Conservation (phyloP, 1,140 invertebrate genomes). For the Drosophila guanche region DNA sequence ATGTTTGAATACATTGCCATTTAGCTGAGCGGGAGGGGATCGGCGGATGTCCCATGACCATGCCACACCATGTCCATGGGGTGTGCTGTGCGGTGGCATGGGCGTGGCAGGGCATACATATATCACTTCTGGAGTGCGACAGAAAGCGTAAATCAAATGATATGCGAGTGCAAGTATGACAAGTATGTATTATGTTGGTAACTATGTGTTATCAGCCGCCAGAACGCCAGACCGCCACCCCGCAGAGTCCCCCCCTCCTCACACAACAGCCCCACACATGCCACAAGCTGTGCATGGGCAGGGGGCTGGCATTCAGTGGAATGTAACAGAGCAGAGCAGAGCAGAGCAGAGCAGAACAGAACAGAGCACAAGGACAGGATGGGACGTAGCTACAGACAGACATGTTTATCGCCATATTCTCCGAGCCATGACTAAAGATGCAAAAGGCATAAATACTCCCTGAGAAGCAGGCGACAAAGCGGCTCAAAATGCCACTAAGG, state of each 20-base stretch:
- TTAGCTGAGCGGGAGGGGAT: slow-evolving; percentile 26
- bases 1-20: slow-evolving; percentile 81
- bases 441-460: slow-evolving; percentile 70
- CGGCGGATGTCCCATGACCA: neutral
- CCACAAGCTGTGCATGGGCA: slow-evolving; percentile 1
- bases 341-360: slow-evolving; percentile 2
- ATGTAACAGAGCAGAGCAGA: neutral
- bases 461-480: slow-evolving; percentile 72
- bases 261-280: neutral
- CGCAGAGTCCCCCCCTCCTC: neutral
- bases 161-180: slow-evolving; percentile 80
- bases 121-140: slow-evolving; percentile 73
- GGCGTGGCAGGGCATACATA: slow-evolving; percentile 62
- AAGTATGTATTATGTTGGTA: slow-evolving; percentile 81
- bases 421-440: slow-evolving; percentile 77
- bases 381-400: slow-evolving; percentile 34
- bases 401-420: slow-evolving; percentile 81
- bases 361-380: slow-evolving; percentile 2
- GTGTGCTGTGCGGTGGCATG: neutral
- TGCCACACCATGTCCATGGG: neutral
- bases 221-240: slow-evolving; percentile 3
- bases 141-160: slow-evolving; percentile 80
- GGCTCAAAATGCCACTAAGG: slow-evolving; percentile 36
- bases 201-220: slow-evolving; percentile 73
- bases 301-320: neutral